Conservation (phyloP, 2,888 invertebrate genomes). For the Chloromyia formosa region DNA sequence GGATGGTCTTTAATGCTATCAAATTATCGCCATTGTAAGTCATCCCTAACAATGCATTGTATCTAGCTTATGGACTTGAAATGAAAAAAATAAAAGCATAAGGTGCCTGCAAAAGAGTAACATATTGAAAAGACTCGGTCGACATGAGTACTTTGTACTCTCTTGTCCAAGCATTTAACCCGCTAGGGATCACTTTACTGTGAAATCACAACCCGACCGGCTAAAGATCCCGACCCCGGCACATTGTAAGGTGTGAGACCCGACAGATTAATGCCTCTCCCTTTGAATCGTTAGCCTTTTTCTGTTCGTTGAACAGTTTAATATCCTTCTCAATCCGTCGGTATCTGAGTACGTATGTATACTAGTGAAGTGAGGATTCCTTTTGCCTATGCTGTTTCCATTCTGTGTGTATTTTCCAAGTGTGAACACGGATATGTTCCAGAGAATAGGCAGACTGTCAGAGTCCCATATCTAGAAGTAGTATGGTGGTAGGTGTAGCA, state of each 20-base stretch:
- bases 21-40: neutral
- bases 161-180: slow-evolving; percentile 26
- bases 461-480: too few species aligned
- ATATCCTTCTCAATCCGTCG: neutral
- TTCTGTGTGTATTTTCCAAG: neutral
- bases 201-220: slow-evolving; percentile 9
- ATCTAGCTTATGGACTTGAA: slow-evolving; percentile 6
- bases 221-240: neutral
- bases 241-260: neutral
- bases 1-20: slow-evolving; percentile 2
- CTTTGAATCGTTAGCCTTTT: slow-evolving; percentile 36
- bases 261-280: slow-evolving; percentile 29
- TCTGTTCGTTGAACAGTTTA: slow-evolving; percentile 29
- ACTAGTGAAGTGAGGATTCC: neutral
- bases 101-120: neutral
- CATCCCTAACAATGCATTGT: neutral
- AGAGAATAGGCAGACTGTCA: neutral
- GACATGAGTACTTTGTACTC: slow-evolving; percentile 8
- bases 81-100: too few species aligned
- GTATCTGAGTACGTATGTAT: neutral
- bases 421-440: neutral
- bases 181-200: slow-evolving; percentile 31
- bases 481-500: slow-evolving; percentile 1
- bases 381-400: neutral
- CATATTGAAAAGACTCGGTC: slow-evolving; percentile 7